These are phyloP conservation scores for Plodia interpunctella DNA, from an alignment of 1,140 invertebrate genomes.

Conservation along the genomic window DNA sequence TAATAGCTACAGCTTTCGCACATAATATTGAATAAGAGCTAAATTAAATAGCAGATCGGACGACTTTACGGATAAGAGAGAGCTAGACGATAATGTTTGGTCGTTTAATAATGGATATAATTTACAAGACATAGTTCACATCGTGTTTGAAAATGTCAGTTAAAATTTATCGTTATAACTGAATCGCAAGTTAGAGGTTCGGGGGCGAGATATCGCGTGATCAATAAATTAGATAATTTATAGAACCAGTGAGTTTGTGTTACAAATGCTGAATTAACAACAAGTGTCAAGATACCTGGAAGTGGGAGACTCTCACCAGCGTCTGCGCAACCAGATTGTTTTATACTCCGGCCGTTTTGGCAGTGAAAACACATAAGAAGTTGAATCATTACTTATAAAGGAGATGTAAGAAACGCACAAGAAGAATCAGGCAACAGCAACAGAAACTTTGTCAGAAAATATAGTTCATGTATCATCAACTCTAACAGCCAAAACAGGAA, in stretches of 20 bases:
- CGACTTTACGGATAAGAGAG: not conserved
- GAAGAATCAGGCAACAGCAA: too few relatives aligned
- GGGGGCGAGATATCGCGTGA: not conserved
- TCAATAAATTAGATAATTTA: not conserved
- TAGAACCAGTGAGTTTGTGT: not conserved
- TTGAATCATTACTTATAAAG: too few relatives aligned
- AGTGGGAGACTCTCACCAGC: too few relatives aligned
- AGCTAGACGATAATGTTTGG: not conserved
- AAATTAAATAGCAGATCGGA: not conserved
- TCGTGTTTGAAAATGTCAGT: not conserved
- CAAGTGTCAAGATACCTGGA: not conserved
- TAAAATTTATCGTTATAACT: not conserved
- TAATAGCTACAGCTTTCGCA: slow-evolving; percentile 1
- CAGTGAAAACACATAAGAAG: too few relatives aligned
- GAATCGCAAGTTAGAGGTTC: not conserved
- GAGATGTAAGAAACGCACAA: too few relatives aligned
- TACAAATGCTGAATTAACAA: not conserved
- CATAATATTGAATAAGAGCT: not conserved
- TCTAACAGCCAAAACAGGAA: too few relatives aligned
- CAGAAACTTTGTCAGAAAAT: too few relatives aligned
- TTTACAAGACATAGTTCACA: not conserved
- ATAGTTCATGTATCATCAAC: too few relatives aligned
- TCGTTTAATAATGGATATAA: not conserved
- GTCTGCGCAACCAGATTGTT: too few relatives aligned
- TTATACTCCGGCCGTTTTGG: too few relatives aligned